These are phyloP conservation scores for Apteryx owenii DNA, from an alignment of 2,113 vertebrate species.

Conservation along the genomic window DNA sequence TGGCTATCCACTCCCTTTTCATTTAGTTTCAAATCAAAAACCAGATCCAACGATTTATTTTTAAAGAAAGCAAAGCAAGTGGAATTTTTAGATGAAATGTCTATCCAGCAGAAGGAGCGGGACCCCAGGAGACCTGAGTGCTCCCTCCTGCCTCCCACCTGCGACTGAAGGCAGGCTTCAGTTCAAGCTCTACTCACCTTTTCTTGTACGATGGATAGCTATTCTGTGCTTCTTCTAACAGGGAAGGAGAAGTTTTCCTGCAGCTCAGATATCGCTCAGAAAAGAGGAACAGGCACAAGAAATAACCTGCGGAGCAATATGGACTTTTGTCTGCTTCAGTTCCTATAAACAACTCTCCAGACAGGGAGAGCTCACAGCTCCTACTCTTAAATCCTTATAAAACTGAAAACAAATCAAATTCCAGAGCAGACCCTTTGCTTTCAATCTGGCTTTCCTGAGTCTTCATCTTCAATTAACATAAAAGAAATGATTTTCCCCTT, in stretches of 20 bases:
- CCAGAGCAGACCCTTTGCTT: not conserved
- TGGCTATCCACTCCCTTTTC: not conserved
- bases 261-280: not conserved
- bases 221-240: not conserved
- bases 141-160: not conserved
- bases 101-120: not conserved
- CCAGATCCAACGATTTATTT: not conserved
- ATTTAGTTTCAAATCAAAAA: constrained; percentile 34
- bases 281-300: not conserved
- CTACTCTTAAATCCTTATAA: not conserved
- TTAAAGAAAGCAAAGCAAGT: constrained; percentile 12
- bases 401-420: not conserved
- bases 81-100: constrained; percentile 11
- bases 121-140: not conserved
- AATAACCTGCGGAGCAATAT: not conserved
- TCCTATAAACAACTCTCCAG: not conserved
- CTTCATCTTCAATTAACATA: not conserved
- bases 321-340: not conserved
- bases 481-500: not conserved
- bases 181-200: not conserved
- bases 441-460: not conserved
- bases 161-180: not conserved
- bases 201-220: not conserved
- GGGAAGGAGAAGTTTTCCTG: not conserved
- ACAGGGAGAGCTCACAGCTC: not conserved